These are phyloP conservation scores for Daubentonia madagascariensis DNA, from an alignment of 2,113 vertebrate species.

Conservation along the genomic window DNA sequence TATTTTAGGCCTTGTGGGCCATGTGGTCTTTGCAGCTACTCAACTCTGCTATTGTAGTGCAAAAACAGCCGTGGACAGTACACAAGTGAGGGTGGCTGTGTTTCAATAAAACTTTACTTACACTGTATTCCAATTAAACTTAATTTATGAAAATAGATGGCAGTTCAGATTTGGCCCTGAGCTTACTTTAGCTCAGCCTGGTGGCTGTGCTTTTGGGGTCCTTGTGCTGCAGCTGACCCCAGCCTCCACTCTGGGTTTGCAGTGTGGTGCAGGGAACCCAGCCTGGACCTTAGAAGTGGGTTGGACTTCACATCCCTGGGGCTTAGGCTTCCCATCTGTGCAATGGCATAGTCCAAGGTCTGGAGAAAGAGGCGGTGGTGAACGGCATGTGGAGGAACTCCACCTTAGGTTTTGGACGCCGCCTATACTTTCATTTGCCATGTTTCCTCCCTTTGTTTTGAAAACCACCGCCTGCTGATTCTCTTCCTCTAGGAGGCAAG, in stretches of 20 bases:
- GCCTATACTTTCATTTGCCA: not conserved
- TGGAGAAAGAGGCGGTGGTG: not conserved
- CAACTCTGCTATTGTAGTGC: not conserved
- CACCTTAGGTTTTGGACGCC: not conserved
- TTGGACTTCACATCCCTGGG: not conserved
- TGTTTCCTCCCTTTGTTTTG: conserved; percentile 22
- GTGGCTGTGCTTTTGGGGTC: not conserved
- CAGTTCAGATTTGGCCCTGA: not conserved
- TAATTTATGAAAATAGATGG: conserved; percentile 18
- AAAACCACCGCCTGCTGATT: not conserved
- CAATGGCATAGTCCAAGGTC: not conserved
- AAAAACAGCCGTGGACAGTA: not conserved
- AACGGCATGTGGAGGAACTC: not conserved
- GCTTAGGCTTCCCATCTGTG: not conserved
- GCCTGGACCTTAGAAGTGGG: not conserved
- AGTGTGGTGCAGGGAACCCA: no score
- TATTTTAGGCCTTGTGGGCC: not conserved
- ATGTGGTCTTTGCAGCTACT: not conserved
- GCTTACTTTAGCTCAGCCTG: not conserved
- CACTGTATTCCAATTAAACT: not conserved
- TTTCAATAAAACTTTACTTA: conserved; percentile 21
- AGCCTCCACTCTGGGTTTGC: not conserved
- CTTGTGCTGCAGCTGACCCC: not conserved
- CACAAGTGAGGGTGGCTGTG: not conserved
- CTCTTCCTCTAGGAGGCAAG: not conserved